Conservation (phyloP, 1,140 invertebrate genomes). For the Araneus ventricosus region DNA sequence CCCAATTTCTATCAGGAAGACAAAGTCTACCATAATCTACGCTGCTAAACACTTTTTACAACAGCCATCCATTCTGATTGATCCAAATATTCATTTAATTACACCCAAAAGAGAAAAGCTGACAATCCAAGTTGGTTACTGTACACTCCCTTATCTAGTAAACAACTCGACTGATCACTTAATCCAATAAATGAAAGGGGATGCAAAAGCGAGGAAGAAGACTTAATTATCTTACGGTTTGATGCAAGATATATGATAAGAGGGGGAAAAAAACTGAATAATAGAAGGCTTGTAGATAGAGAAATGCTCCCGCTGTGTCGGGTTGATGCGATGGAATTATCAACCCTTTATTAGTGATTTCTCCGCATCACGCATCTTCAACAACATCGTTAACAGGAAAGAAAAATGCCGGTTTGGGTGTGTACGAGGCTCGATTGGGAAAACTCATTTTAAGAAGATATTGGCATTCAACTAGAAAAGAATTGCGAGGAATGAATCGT, state of each 20-base stretch:
- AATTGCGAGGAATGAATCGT: too few species aligned
- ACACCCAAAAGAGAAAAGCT: neutral
- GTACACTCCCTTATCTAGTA: neutral
- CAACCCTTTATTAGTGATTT: neutral
- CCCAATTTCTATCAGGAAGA: too few species aligned
- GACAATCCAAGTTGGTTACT: neutral
- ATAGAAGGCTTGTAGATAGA: neutral
- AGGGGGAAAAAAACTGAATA: neutral
- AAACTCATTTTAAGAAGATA: neutral
- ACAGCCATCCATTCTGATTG: neutral
- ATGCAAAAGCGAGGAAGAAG: neutral
- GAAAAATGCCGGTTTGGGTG: neutral
- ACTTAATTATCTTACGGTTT: neutral
- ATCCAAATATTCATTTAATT: neutral
- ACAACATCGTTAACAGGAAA: neutral
- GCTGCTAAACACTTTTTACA: too few species aligned
- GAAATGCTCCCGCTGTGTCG: neutral
- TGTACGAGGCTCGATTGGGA: neutral
- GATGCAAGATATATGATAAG: neutral
- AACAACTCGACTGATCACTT: neutral
- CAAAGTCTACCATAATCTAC: too few species aligned
- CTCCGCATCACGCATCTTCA: neutral
- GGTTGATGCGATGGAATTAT: neutral
- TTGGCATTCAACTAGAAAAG: neutral
- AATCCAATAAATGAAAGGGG: neutral